These are phyloP conservation scores for Dryococelus australis DNA, from an alignment of 2,888 invertebrate genomes.

Conservation along the genomic window DNA sequence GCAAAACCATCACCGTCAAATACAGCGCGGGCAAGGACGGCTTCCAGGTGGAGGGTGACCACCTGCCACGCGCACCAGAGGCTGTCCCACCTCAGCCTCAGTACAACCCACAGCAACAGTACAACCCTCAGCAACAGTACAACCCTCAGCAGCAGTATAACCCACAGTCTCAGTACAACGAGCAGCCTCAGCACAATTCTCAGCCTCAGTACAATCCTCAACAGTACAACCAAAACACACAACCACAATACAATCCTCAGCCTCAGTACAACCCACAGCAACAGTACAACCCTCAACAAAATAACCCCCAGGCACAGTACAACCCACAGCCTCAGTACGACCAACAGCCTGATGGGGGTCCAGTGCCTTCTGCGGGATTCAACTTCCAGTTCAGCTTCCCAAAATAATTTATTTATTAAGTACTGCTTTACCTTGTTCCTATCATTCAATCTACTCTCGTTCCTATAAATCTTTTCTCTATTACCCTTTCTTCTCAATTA, in stretches of 20 bases:
- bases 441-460: not conserved
- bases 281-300: conserved; percentile 52
- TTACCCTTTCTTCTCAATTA: too few species aligned
- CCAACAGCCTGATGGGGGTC: not conserved
- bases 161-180: conserved; percentile 52
- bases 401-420: not conserved
- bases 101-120: conserved; percentile 39
- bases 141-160: conserved; percentile 56
- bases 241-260: conserved; percentile 59
- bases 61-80: conserved; percentile 38
- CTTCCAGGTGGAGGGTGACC: conserved; percentile 48
- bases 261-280: conserved; percentile 60
- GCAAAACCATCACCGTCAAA: conserved; percentile 70
- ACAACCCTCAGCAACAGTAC: conserved; percentile 39
- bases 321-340: conserved; percentile 36
- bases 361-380: conserved; percentile 28
- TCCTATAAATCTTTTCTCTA: too few species aligned
- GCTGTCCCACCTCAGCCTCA: not conserved
- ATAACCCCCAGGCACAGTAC: conserved; percentile 30
- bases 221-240: conserved; percentile 29
- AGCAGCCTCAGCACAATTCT: conserved; percentile 40
- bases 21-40: conserved; percentile 57
- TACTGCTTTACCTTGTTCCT: not conserved
- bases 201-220: conserved; percentile 43
- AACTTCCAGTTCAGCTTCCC: conserved; percentile 19